Base-by-base conservation (phyloP, 2,113 vertebrate species). In the Ammospiza caudacuta region DNA sequence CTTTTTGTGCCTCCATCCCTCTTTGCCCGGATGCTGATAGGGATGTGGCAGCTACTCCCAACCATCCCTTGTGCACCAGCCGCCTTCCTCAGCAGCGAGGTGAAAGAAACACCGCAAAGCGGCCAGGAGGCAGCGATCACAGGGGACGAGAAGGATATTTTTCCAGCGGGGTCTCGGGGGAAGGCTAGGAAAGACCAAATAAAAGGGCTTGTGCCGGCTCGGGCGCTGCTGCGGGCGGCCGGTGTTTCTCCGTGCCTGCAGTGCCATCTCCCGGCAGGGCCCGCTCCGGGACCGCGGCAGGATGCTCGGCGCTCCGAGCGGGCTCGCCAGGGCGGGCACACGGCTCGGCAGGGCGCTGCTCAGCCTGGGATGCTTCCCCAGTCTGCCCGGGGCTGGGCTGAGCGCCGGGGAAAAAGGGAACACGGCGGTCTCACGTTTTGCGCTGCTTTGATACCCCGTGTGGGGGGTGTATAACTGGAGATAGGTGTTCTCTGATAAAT, bases 261-360 rank as follows among this genome's bases (percentile, higher is more conserved):
- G 94, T 83, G 96, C 96, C 97, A 97, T 91, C 97, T 97, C 79
- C 96, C 95, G 97, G 95, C 91, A 92, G 93, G 95, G 96, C 51
- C 54, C 15, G 93, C 95, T 37, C 58, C 31, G 94, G 95, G 81
- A 95, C 35, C 54, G 51, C 51, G 5, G 9, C 10, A 24, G 4
- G 86, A 69, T 59, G 76, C 81, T 52, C 62, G 3, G 62, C 12
- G 31, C 44, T 44, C n/a, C 17, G 57, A 46, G 61, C 7, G 47
- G 43, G 27, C 29, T 46, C 63, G 19, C 4, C 1, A 25, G 47
- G 28, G 4, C 52, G 52, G 85, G 14, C 4, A 2, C 14, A 0
- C 1, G 1, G 9, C 39, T 59, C 5, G 27, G n/a, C 33, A 63
- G 16, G 13, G 44, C 10, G 15, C 8, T 4, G 37, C 37, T 68